phyloP scores from a whole-genome alignment of 2,113 vertebrate genomes.

The Malurus elegans region DNA sequence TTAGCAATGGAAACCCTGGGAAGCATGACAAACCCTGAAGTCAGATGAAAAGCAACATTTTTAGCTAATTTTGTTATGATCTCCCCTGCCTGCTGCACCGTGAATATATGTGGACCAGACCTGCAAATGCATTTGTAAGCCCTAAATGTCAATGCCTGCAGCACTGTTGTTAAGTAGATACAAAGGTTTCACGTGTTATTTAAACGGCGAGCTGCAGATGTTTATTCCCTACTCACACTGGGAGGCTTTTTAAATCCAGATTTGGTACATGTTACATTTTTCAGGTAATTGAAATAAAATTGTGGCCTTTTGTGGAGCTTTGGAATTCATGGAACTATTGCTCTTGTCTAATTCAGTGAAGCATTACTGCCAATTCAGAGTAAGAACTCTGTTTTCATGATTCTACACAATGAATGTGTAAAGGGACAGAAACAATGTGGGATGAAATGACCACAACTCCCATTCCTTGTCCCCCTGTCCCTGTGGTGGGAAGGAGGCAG shows the following conservation, averaged over 20 bases:
- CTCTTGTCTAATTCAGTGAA: background rate
- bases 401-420: background rate
- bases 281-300: background rate
- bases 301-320: background rate
- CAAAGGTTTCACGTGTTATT: background rate
- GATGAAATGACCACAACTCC: background rate
- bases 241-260: background rate
- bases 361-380: background rate
- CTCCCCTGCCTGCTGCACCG: background rate
- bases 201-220: background rate
- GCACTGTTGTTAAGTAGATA: background rate
- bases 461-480: background rate
- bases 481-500: background rate
- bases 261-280: background rate
- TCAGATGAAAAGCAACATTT: background rate
- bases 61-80: background rate
- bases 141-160: background rate
- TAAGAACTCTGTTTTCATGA: background rate
- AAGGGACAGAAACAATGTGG: background rate
- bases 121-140: background rate
- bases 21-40: background rate
- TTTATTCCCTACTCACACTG: accelerated
- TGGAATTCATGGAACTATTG: background rate
- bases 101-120: background rate
- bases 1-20: background rate